Evolutionary conservation across 2,888 invertebrate species (phyloP).

Genomic region (Pedicia rivosa): DNA sequence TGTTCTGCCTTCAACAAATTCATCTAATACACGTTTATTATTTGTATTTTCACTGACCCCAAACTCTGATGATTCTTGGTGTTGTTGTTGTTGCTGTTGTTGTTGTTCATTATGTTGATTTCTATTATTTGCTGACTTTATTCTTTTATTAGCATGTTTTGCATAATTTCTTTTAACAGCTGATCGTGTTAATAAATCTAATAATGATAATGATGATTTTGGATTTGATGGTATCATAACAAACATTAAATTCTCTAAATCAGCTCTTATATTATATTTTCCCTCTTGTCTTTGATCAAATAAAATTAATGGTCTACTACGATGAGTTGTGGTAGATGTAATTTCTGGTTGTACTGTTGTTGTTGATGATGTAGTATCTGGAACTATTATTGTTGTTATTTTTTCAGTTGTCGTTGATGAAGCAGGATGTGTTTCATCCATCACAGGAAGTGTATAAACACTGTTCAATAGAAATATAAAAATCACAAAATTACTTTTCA

Average conservation of each 20-base stretch:
- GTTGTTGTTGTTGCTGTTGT: conserved; percentile 11
- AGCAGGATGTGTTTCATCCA: too few relatives aligned
- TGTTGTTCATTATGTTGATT: conserved; percentile 14
- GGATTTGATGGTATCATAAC: conserved; percentile 41
- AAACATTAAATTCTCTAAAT: conserved; percentile 57
- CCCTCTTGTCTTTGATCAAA: conserved; percentile 60
- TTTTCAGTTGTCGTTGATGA: too few relatives aligned
- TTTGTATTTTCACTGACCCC: background rate
- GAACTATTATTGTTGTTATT: too few relatives aligned
- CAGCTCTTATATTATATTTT: conserved; percentile 53
- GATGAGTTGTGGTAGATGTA: too few relatives aligned
- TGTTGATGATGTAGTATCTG: too few relatives aligned
- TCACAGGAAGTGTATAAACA: too few relatives aligned
- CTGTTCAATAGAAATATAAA: too few relatives aligned
- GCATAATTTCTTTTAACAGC: conserved; percentile 11
- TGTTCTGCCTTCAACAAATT: conserved; percentile 49
- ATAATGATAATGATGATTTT: conserved; percentile 19
- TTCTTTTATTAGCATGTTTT: conserved; percentile 6
- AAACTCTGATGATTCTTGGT: background rate
- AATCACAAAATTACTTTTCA: too few relatives aligned
- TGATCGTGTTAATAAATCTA: conserved; percentile 22
- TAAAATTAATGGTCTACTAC: conserved; percentile 19
- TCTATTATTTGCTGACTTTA: conserved; percentile 7
- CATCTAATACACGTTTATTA: conserved; percentile 11
- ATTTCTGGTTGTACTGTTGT: too few relatives aligned